Percentiles rank a stretch among this genome's conserved stretches.
These are phyloP conservation scores for Sisyra nigra DNA, from an alignment of 2,888 invertebrate genomes.

Conservation along the genomic window DNA sequence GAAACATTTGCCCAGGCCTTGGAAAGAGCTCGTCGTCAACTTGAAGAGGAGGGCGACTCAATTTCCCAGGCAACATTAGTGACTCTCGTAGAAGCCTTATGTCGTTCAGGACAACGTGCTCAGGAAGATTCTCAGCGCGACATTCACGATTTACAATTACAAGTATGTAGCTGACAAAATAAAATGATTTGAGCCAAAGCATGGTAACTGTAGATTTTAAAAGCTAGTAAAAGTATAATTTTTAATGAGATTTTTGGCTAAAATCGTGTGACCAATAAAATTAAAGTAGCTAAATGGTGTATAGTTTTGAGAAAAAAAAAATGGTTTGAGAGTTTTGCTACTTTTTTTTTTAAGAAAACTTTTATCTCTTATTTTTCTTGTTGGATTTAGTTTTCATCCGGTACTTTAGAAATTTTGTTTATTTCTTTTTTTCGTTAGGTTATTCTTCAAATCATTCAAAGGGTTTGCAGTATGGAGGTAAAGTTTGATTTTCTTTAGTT, in stretches of 20 bases:
- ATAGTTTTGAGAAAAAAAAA: background rate
- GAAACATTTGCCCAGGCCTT: slow-evolving; percentile 18
- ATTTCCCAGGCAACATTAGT: slow-evolving; percentile 28
- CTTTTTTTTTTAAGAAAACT: slow-evolving; percentile 3
- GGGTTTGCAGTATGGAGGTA: slow-evolving; percentile 43
- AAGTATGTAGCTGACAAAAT: slow-evolving; percentile 33
- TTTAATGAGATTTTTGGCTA: background rate
- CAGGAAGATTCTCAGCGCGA: slow-evolving; percentile 48
- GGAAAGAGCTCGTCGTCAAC: slow-evolving; percentile 26
- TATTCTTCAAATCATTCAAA: slow-evolving; percentile 26
- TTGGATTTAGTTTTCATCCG: background rate
- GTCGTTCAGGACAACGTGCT: slow-evolving; percentile 38
- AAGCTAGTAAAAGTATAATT: background rate
- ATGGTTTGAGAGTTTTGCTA: background rate
- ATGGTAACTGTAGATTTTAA: background rate
- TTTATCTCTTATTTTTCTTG: slow-evolving; percentile 1
- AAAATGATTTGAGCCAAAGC: background rate
- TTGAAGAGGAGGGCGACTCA: slow-evolving; percentile 25
- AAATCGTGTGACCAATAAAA: too few relatives aligned
- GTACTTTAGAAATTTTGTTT: too few relatives aligned
- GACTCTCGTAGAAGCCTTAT: slow-evolving; percentile 44
- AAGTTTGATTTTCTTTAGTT: slow-evolving; percentile 12
- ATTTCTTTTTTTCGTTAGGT: slow-evolving; percentile 11
- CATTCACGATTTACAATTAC: slow-evolving; percentile 53
- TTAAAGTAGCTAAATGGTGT: too few relatives aligned